A percentile compares a stretch with the other conserved stretches of the same genome.
phyloP scores from a whole-genome alignment of 1,140 invertebrate genomes.

The Agraylea sexmaculata region DNA sequence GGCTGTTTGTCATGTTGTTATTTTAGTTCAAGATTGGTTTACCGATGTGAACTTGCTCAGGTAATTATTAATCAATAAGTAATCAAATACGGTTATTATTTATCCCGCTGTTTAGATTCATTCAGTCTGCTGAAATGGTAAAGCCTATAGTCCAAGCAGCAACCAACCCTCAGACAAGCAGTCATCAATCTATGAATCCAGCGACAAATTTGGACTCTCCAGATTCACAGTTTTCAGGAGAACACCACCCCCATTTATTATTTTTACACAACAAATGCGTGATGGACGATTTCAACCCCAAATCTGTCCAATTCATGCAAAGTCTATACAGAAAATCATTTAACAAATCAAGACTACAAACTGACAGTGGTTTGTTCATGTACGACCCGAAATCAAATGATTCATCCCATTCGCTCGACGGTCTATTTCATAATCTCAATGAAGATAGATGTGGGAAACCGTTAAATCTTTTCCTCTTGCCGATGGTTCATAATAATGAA shows the following conservation, averaged over 20 bases:
- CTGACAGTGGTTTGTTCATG: slow-evolving; percentile 55
- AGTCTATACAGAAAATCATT: slow-evolving; percentile 50
- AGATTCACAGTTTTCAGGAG: slow-evolving; percentile 27
- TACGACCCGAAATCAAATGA: slow-evolving; percentile 35
- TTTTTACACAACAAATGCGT: slow-evolving; percentile 66
- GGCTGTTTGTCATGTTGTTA: slow-evolving; percentile 78
- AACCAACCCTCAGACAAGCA: slow-evolving; percentile 11
- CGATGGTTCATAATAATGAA: slow-evolving; percentile 34
- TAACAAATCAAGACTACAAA: slow-evolving; percentile 55
- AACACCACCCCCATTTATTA: slow-evolving; percentile 65
- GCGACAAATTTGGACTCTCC: slow-evolving; percentile 17
- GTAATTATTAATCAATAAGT: slow-evolving; percentile 18
- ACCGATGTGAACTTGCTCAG: slow-evolving; percentile 53
- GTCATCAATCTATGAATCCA: slow-evolving; percentile 1
- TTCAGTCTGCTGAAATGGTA: slow-evolving; percentile 77
- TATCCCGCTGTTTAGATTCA: slow-evolving; percentile 45
- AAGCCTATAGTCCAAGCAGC: slow-evolving; percentile 61
- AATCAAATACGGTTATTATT: slow-evolving; percentile 1
- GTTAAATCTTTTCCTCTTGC: slow-evolving; percentile 62
- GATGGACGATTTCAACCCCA: slow-evolving; percentile 55
- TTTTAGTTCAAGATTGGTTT: slow-evolving; percentile 80
- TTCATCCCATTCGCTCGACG: slow-evolving; percentile 34
- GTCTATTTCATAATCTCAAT: slow-evolving; percentile 42
- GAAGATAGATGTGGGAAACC: slow-evolving; percentile 42
- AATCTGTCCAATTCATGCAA: slow-evolving; percentile 54